Evolutionary conservation across 2,113 vertebrate genomes (phyloP).

Genomic region (Albula glossodonta): DNA sequence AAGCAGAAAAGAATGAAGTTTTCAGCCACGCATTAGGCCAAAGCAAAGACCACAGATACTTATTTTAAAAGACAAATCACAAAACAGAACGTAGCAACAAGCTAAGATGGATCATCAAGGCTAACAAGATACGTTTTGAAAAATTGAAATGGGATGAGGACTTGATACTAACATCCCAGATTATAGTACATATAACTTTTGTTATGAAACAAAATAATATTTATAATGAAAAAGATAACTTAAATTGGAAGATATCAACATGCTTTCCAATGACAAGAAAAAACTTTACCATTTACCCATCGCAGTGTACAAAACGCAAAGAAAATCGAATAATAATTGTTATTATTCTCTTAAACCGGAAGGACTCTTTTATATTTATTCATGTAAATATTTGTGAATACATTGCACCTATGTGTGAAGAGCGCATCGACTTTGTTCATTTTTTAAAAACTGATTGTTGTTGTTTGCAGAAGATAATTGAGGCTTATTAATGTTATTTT

Average conservation of each 20-base stretch:
- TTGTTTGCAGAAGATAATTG: conserved; percentile 43
- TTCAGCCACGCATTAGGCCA: conserved; percentile 84
- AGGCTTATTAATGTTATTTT: conserved; percentile 52
- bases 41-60: conserved; percentile 23
- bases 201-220: conserved; percentile 35
- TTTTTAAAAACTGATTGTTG: conserved; percentile 31
- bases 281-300: conserved; percentile 46
- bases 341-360: conserved; percentile 63
- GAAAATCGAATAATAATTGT: conserved; percentile 51
- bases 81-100: conserved; percentile 6
- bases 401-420: conserved; percentile 68
- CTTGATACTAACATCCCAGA: conserved; percentile 41
- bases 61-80: conserved; percentile 29
- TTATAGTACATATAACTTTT: conserved; percentile 33
- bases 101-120: conserved; percentile 19
- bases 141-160: conserved; percentile 39
- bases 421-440: conserved; percentile 50
- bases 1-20: conserved; percentile 97
- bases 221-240: conserved; percentile 32
- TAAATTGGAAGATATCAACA: conserved; percentile 19
- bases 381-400: conserved; percentile 79
- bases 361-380: conserved; percentile 79
- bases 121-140: conserved; percentile 20
- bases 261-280: conserved; percentile 31
- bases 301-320: conserved; percentile 71